Evolutionary conservation across 2,797 vertebrate species (phyloP).

Genomic region (Harpagifer antarcticus): DNA sequence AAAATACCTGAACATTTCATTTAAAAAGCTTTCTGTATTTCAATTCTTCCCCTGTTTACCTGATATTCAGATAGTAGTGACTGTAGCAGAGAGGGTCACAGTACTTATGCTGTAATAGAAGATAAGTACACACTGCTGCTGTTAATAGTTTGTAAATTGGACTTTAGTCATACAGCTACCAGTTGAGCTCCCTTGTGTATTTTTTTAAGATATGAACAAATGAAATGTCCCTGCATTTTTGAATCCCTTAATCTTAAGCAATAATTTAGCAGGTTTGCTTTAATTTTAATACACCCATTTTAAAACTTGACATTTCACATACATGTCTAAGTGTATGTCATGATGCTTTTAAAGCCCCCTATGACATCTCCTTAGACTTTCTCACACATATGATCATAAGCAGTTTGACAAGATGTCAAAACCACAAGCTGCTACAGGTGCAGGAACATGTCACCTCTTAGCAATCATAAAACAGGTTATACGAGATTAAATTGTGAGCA

Average conservation of each 20-base stretch:
- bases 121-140: constrained; percentile 20
- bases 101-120: not conserved
- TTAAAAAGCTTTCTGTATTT: not conserved
- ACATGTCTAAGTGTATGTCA: not conserved
- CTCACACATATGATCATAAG: constrained; percentile 6
- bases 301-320: not conserved
- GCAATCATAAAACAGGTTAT: not conserved
- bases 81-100: not conserved
- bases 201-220: constrained; percentile 13
- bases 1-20: constrained; percentile 14
- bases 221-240: not conserved
- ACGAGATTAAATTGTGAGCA: not conserved
- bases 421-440: not conserved
- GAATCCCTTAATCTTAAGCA: not conserved
- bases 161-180: constrained; percentile 44
- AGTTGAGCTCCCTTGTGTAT: constrained; percentile 2
- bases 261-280: not conserved
- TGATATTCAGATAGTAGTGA: not conserved
- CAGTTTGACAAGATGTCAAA: not conserved
- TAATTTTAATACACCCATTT: not conserved
- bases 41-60: not conserved
- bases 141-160: constrained; percentile 42
- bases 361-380: constrained; percentile 4
- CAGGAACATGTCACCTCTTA: not conserved
- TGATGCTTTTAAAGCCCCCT: constrained; percentile 8